Conservation (phyloP, 2,113 vertebrate genomes). For the Chaetops frenatus region DNA sequence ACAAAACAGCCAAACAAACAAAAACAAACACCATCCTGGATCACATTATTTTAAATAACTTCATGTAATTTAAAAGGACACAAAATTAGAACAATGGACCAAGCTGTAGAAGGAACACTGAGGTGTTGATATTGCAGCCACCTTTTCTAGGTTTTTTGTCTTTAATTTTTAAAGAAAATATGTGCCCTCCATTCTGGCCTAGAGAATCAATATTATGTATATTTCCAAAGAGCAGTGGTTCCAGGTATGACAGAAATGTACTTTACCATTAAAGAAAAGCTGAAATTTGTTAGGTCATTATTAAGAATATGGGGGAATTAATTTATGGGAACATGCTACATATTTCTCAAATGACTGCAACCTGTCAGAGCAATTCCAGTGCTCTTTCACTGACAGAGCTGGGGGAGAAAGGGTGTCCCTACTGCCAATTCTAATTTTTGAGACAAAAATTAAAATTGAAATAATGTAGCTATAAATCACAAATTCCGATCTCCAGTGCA, state of each 20-base stretch:
- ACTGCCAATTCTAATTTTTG: background rate
- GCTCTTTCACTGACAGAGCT: background rate
- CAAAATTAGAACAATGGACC: background rate
- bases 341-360: background rate
- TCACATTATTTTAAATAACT: background rate
- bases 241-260: background rate
- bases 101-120: background rate
- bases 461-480: background rate
- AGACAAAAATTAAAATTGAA: background rate
- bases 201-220: background rate
- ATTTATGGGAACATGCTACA: accelerated
- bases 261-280: background rate
- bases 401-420: background rate
- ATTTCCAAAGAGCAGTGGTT: background rate
- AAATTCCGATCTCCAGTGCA: background rate
- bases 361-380: background rate
- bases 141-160: accelerated
- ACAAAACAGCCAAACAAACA: too few species aligned
- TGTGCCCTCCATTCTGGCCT: background rate
- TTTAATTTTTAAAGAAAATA: background rate
- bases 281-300: background rate
- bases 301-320: background rate
- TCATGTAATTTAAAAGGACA: background rate
- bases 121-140: background rate
- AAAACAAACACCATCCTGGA: too few species aligned